A percentile compares a stretch with the other conserved stretches of the same genome.
Evolutionary conservation across 2,113 vertebrate species (phyloP).

Genomic region (Calyptomena viridis): DNA sequence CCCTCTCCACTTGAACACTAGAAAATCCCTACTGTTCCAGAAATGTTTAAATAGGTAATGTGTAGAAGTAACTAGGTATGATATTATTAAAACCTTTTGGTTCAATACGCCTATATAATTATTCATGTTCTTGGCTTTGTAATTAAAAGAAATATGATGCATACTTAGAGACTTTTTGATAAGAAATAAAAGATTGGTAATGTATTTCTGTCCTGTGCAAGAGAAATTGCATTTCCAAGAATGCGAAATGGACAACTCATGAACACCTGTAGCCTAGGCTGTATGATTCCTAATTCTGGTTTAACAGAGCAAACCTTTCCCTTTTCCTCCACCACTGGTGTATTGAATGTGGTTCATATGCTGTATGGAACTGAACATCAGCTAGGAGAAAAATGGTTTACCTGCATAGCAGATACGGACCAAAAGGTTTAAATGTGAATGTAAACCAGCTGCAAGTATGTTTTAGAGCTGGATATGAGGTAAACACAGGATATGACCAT

Average conservation of each 20-base stretch:
- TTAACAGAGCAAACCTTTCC: not conserved
- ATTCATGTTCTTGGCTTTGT: not conserved
- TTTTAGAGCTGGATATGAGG: not conserved
- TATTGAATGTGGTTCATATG: not conserved
- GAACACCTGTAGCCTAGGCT: not conserved
- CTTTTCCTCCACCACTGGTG: not conserved
- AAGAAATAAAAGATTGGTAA: not conserved
- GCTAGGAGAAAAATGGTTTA: not conserved
- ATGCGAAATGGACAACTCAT: not conserved
- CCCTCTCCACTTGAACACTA: not conserved
- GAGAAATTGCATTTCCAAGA: not conserved
- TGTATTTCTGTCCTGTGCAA: not conserved
- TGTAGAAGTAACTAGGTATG: not conserved
- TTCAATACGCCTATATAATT: not conserved
- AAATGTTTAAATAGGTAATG: not conserved
- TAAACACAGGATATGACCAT: not conserved
- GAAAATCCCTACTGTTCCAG: not conserved
- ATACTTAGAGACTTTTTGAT: not conserved
- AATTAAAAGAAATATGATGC: not conserved
- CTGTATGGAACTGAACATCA: not conserved
- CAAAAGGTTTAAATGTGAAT: not conserved
- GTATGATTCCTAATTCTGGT: not conserved
- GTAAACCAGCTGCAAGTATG: not conserved
- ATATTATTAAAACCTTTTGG: not conserved
- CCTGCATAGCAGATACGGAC: not conserved